Base-by-base conservation (phyloP, 2,888 invertebrate species). In the Lepidonotus clava region DNA sequence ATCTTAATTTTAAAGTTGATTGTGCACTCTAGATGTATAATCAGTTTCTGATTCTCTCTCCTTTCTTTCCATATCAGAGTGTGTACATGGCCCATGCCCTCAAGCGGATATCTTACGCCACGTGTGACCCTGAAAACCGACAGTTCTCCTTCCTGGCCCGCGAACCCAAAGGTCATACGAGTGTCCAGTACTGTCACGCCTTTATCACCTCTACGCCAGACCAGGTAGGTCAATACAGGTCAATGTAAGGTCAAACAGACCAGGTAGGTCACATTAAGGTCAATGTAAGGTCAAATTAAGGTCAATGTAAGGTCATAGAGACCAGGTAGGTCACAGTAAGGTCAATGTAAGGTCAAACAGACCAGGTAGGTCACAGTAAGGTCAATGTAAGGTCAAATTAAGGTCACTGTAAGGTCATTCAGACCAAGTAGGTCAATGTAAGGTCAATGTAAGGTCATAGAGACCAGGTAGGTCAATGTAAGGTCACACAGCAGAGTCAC, bases 31-130 rank as follows among this genome's bases (percentile, higher is more conserved):
- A n/a, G n/a, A n/a, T n/a, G n/a, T n/a, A n/a, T n/a, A n/a, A n/a
- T n/a, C n/a, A n/a, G n/a, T n/a, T n/a, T n/a, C n/a, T n/a, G n/a
- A n/a, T n/a, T n/a, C n/a, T n/a, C n/a, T n/a, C n/a, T n/a, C n/a
- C n/a, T n/a, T n/a, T n/a, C n/a, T n/a, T n/a, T n/a, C n/a, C n/a
- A n/a, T n/a, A n/a, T 28, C 88, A 90, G 90, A 90, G 87, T 56
- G 90, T 90, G 32, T 89, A 96, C 95, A 97, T 97, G 97, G 96
- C 96, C 92, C 97, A 97, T 95, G 96, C 96, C 94, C 95, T 97
- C 92, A 96, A 97, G 91, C 96, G 97, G 94, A 97, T 97, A 92
- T 97, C 97, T 92, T 97, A 97, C 95, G 97, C 97, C 92, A 97
- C 97, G 92, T 97, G 97, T 96, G 97, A 97, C 95, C 96, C 97